Conservation (phyloP, 2,888 invertebrate species). For the Drosophila nr. medialis region DNA sequence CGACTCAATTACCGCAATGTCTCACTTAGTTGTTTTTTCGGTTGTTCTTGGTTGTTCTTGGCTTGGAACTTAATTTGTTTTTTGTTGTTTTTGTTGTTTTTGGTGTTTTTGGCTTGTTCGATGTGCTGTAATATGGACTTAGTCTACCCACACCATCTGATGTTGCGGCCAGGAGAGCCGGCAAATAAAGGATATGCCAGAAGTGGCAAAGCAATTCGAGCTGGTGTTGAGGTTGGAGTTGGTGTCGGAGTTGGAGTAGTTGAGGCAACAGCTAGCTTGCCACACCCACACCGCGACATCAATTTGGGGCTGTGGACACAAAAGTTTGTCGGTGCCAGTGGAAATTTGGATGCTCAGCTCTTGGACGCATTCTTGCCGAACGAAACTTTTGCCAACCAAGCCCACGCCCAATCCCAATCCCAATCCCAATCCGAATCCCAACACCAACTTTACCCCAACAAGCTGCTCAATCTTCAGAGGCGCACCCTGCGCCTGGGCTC, state of each 20-base stretch:
- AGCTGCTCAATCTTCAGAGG: conserved; percentile 81
- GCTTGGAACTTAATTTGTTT: conserved; percentile 26
- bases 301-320: conserved; percentile 84
- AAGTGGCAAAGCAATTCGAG: conserved; percentile 4
- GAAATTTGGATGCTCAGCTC: conserved; percentile 81
- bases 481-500: conserved; percentile 81
- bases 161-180: conserved; percentile 71
- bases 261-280: conserved; percentile 39
- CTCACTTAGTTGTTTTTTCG: background rate
- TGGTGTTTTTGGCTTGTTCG: conserved; percentile 49
- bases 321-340: conserved; percentile 81
- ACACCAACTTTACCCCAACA: conserved; percentile 83
- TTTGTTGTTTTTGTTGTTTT: conserved; percentile 50
- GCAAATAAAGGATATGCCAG: conserved; percentile 23
- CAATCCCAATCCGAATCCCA: background rate
- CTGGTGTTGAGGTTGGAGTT: conserved; percentile 9
- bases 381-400: conserved; percentile 75
- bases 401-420: conserved; percentile 20
- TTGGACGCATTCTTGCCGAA: conserved; percentile 82
- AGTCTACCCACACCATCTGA: conserved; percentile 84
- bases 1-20: too few species aligned
- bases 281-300: conserved; percentile 65
- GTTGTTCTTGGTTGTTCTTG: background rate
- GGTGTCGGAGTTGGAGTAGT: conserved; percentile 2
- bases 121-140: conserved; percentile 60